Percentiles rank a stretch among this genome's conserved stretches.
phyloP scores from a whole-genome alignment of 1,140 invertebrate species.

The Agrilus planipennis region DNA sequence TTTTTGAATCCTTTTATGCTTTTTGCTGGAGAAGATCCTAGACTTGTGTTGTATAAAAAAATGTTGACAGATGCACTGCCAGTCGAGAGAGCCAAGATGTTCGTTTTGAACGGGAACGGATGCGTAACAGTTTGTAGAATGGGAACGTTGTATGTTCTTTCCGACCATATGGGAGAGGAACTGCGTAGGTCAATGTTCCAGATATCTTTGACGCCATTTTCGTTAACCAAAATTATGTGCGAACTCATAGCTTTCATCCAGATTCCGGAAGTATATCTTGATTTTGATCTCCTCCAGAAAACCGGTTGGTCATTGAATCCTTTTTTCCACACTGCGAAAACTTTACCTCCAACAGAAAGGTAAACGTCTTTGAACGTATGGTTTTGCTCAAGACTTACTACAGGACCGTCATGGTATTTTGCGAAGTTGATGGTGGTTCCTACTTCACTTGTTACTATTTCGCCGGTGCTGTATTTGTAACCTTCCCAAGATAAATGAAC shows the following conservation, averaged over 20 bases:
- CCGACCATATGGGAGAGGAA: conserved; percentile 9
- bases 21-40: conserved; percentile 34
- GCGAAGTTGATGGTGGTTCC: conserved; percentile 36
- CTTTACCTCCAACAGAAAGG: conserved; percentile 43
- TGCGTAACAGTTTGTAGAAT: conserved; percentile 11
- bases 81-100: too few species aligned
- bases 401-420: conserved; percentile 52
- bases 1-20: conserved; percentile 8
- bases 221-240: conserved; percentile 33
- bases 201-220: conserved; percentile 42
- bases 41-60: conserved; percentile 3
- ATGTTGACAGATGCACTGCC: too few species aligned
- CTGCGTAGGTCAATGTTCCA: conserved; percentile 39
- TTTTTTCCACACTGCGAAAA: conserved; percentile 47
- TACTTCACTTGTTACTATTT: conserved; percentile 41
- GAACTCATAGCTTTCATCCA: conserved; percentile 32
- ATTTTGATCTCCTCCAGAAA: conserved; percentile 39
- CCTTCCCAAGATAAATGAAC: conserved; percentile 45
- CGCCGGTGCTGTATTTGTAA: conserved; percentile 44
- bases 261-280: conserved; percentile 38
- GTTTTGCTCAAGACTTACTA: conserved; percentile 43
- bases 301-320: conserved; percentile 37
- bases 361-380: conserved; percentile 35
- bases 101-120: conserved; percentile 9
- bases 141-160: not conserved